Conservation (phyloP, 2,888 invertebrate species). For the Protonemura montana region DNA sequence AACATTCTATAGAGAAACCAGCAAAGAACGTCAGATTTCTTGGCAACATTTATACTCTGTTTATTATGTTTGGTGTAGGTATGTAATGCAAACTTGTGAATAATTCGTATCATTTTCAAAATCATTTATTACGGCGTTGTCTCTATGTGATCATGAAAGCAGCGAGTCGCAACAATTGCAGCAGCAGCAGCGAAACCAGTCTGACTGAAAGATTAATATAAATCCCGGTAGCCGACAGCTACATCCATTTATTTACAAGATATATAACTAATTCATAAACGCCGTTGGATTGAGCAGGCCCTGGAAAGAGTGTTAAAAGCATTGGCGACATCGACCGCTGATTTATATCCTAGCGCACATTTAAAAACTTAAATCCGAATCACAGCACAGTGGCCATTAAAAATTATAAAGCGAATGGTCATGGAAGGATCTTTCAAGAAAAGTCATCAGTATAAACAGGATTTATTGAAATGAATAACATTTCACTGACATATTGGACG, state of each 20-base stretch:
- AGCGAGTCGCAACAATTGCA: constrained; percentile 26
- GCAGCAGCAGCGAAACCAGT: neutral
- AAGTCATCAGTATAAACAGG: constrained; percentile 9
- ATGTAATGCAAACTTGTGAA: constrained; percentile 26
- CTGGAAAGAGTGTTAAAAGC: constrained; percentile 37
- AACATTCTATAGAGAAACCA: constrained; percentile 1
- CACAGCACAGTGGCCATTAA: neutral
- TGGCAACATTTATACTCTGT: constrained; percentile 35
- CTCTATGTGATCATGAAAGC: constrained; percentile 1
- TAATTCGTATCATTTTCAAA: constrained; percentile 35
- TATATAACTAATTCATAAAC: constrained; percentile 28
- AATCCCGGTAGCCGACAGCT: constrained; percentile 33
- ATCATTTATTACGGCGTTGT: constrained; percentile 26
- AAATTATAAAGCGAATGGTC: neutral
- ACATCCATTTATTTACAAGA: constrained; percentile 34
- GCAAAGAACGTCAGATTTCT: constrained; percentile 15
- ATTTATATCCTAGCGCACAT: constrained; percentile 3
- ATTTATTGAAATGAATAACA: constrained; percentile 20
- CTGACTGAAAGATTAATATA: constrained; percentile 29
- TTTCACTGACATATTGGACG: neutral
- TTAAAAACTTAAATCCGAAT: neutral
- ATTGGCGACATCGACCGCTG: constrained; percentile 26
- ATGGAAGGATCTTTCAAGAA: neutral
- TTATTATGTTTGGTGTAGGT: neutral
- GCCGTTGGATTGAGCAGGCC: constrained; percentile 18